Evolutionary conservation across 2,797 vertebrate genomes (phyloP), one percentile per base, ranked within the genome.

Genomic region (Enteromius fasciolatus): DNA sequence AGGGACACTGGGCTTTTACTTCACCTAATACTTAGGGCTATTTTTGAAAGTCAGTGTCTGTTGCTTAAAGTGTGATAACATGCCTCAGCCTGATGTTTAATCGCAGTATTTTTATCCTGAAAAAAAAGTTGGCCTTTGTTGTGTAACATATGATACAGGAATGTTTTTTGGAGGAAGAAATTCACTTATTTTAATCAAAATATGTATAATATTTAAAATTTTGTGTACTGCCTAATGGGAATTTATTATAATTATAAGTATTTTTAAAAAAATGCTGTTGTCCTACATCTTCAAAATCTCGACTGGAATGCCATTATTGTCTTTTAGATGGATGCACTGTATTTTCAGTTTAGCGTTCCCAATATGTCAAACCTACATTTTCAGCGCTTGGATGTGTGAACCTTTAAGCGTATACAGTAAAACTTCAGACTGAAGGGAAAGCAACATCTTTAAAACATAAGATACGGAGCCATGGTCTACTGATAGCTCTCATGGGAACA

Each of bases 391-490:
- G 36, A 61, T 41, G 52, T 10, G 4, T 66, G 44, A 41, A 50
- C 20, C 17, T 33, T 78, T 15, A 78, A 63, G 75, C 17, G 25
- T 39, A 66, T 46, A 66, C 25, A 14, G 76, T 28, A 50, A 63
- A 64, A n/a, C 25, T 44, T 68, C 15, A 41, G 0, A 7, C 3
- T 20, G 25, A 77, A 64, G 61, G 11, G 18, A 1, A 48, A 50
- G 61, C 23, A 64, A 33, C 39, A 78, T 78, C 25, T 78, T 66
- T 66, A 33, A 78, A 64, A 66, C 76, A 78, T 31, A 78, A 78
- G 39, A 44, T 61, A 28, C 1, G 12, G 33, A 59, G 54, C 52
- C 4, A 28, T 61, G 54, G n/a, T 46, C 7, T 20, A 20, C 44
- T 50, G 76, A 78, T 66, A 48, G 44, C 20, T 66, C 44, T 66